Percentiles rank a stretch among this genome's conserved stretches.
These are phyloP conservation scores for Drosophila mercatorum DNA, from an alignment of 2,888 invertebrate species.

Conservation along the genomic window DNA sequence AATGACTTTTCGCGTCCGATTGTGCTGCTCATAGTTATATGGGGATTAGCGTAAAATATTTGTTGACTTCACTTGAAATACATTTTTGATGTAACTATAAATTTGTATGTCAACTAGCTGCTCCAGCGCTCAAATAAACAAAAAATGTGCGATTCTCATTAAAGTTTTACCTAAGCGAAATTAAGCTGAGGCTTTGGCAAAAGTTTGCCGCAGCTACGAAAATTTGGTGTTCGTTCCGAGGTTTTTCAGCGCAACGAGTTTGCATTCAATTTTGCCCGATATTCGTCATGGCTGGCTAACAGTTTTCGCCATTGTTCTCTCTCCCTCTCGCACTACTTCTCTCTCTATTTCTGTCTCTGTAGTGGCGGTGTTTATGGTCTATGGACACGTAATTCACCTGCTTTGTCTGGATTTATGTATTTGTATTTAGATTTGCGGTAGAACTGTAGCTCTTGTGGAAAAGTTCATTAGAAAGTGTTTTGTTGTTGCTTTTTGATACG, in stretches of 20 bases:
- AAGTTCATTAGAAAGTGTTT: conserved; percentile 79
- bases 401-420: conserved; percentile 55
- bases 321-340: conserved; percentile 12
- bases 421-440: conserved; percentile 65
- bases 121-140: not conserved
- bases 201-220: conserved; percentile 17
- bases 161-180: conserved; percentile 18
- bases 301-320: conserved; percentile 73
- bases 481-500: conserved; percentile 43
- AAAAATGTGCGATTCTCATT: conserved; percentile 5
- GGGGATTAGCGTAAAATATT: not conserved
- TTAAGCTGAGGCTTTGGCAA: conserved; percentile 23
- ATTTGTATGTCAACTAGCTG: not conserved
- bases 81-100: not conserved
- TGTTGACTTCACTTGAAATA: not conserved
- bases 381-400: conserved; percentile 76
- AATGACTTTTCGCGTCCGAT: not conserved
- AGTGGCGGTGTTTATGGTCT: conserved; percentile 68
- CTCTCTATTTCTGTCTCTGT: conserved; percentile 4
- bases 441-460: conserved; percentile 62
- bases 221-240: conserved; percentile 21
- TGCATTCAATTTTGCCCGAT: conserved; percentile 55
- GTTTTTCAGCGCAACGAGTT: conserved; percentile 42
- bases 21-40: not conserved
- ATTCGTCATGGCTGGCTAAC: conserved; percentile 73